These are phyloP conservation scores for Nebria ingens DNA, from an alignment of 1,140 invertebrate species.

Conservation along the genomic window DNA sequence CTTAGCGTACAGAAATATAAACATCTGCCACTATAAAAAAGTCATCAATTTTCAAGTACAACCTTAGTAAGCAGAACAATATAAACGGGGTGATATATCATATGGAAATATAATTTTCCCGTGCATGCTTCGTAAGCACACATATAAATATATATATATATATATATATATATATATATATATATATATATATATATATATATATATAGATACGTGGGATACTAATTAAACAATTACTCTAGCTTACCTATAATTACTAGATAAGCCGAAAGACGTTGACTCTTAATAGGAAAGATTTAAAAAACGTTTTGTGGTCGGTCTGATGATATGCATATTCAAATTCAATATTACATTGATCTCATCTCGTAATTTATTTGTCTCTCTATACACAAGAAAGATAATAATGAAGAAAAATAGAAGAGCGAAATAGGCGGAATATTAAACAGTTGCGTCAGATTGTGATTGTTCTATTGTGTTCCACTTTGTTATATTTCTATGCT, in stretches of 20 bases:
- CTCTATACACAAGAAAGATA: too few species aligned
- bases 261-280: neutral
- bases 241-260: neutral
- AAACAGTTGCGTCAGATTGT: neutral
- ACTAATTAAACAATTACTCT: neutral
- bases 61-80: neutral
- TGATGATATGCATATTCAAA: neutral
- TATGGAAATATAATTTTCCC: neutral
- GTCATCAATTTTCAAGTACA: neutral
- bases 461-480: neutral
- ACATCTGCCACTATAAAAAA: neutral
- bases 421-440: neutral
- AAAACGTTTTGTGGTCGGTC: neutral
- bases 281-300: neutral
- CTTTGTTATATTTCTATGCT: too few species aligned
- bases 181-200: neutral
- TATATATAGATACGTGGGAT: too few species aligned
- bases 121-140: too few species aligned
- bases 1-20: neutral
- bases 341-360: neutral
- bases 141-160: too few species aligned
- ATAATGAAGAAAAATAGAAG: too few species aligned
- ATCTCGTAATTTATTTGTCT: neutral
- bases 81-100: neutral
- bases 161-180: too few species aligned